phyloP scores from a whole-genome alignment of 2,797 vertebrate species.

The Chromobotia macracanthus region DNA sequence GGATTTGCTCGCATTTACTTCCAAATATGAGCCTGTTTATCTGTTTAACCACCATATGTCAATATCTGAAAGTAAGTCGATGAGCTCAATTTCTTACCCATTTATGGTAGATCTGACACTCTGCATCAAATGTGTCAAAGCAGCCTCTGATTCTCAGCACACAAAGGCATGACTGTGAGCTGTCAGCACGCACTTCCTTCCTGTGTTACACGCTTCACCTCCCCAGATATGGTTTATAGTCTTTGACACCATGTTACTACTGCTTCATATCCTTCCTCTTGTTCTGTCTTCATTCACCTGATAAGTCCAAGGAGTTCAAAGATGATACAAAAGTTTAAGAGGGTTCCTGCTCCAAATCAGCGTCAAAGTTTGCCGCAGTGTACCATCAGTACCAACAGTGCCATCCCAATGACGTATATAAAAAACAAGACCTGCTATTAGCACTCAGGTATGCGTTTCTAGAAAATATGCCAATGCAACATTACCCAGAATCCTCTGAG shows the following conservation, averaged over 20 bases:
- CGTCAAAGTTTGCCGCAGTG: background rate
- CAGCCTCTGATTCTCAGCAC: conserved; percentile 36
- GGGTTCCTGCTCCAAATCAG: background rate
- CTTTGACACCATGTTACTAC: conserved; percentile 48
- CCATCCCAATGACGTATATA: background rate
- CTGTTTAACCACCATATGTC: conserved; percentile 15
- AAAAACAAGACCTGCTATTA: too few species aligned
- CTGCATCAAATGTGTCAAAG: conserved; percentile 25
- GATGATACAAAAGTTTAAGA: conserved; percentile 14
- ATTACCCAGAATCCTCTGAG: too few species aligned
- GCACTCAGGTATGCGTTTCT: too few species aligned
- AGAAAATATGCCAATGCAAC: too few species aligned
- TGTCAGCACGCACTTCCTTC: conserved; percentile 62
- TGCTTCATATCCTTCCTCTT: conserved; percentile 49
- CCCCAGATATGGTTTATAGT: conserved; percentile 52
- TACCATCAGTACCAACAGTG: background rate
- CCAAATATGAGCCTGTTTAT: conserved; percentile 24
- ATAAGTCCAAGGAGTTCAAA: conserved; percentile 24
- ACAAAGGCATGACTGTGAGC: conserved; percentile 58
- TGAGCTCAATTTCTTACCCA: conserved; percentile 11
- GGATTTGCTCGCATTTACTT: conserved; percentile 25
- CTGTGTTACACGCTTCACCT: conserved; percentile 43
- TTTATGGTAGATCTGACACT: conserved; percentile 25
- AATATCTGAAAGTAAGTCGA: background rate
- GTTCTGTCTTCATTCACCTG: conserved; percentile 32